Conservation (phyloP, 2,113 vertebrate genomes). For the Potamarius usumacintae region DNA sequence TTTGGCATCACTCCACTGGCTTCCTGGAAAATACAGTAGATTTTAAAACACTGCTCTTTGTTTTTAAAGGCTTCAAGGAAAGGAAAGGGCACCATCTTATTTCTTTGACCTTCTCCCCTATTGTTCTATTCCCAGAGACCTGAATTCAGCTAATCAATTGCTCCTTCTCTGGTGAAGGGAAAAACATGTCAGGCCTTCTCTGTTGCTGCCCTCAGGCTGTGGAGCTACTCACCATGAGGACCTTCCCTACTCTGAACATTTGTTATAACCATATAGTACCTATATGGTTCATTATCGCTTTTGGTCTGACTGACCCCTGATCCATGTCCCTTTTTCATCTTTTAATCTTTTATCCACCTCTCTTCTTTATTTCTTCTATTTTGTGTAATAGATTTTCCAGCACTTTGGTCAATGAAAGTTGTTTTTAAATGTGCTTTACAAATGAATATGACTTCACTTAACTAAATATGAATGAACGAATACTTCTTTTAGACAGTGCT, state of each 20-base stretch:
- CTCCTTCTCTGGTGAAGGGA: not conserved
- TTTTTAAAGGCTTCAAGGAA: not conserved
- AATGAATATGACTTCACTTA: not conserved
- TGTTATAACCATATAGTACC: not conserved
- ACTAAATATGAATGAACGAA: not conserved
- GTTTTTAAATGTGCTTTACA: not conserved
- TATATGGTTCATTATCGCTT: not conserved
- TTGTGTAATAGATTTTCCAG: not conserved
- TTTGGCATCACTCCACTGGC: not conserved
- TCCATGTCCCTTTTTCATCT: not conserved
- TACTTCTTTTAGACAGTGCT: not conserved
- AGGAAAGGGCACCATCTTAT: not conserved
- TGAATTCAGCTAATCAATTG: slow-evolving; percentile 10
- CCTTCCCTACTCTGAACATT: not conserved
- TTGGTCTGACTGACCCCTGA: not conserved
- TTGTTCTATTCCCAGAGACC: not conserved
- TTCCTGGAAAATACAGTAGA: not conserved
- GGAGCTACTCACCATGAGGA: not conserved
- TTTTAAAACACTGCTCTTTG: not conserved
- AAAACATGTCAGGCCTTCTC: not conserved
- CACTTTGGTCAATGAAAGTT: not conserved
- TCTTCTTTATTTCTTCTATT: not conserved
- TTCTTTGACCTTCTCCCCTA: not conserved
- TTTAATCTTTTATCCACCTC: not conserved
- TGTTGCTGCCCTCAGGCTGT: not conserved